phyloP scores from a whole-genome alignment of 2,888 invertebrate genomes.

The Volucella inanis region DNA sequence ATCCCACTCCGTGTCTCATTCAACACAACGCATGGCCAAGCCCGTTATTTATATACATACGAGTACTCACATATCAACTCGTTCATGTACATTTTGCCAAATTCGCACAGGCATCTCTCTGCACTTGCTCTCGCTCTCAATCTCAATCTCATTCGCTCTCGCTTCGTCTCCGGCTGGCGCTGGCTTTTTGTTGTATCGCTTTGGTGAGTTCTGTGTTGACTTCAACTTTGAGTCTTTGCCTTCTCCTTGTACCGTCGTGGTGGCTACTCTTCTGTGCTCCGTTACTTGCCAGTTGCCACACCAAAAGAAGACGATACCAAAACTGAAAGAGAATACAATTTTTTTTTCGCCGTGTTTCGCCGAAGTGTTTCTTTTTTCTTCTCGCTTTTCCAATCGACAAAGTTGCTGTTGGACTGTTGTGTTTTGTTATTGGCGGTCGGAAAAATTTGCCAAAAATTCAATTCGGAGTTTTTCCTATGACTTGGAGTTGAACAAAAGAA shows the following conservation, averaged over 20 bases:
- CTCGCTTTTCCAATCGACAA: constrained; percentile 38
- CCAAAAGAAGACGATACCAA: constrained; percentile 37
- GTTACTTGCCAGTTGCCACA: constrained; percentile 50
- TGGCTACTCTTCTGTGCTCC: constrained; percentile 42
- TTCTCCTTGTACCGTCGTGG: constrained; percentile 69
- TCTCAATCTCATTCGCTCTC: constrained; percentile 22
- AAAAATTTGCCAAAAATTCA: constrained; percentile 6
- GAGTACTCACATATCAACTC: too few species aligned
- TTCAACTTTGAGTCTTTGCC: constrained; percentile 67
- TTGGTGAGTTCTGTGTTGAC: constrained; percentile 69
- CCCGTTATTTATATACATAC: too few species aligned
- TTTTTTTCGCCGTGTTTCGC: constrained; percentile 1
- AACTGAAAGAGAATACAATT: constrained; percentile 32
- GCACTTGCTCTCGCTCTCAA: constrained; percentile 32
- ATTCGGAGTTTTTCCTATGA: constrained; percentile 5
- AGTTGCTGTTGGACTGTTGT: constrained; percentile 9
- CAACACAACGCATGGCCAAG: constrained; percentile 62
- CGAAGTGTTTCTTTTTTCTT: constrained; percentile 32
- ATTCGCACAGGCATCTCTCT: constrained; percentile 45
- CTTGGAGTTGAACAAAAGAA: constrained; percentile 14
- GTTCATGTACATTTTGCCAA: constrained; percentile 46
- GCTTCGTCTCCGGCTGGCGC: not conserved
- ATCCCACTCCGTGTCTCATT: not conserved
- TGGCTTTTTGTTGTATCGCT: constrained; percentile 35
- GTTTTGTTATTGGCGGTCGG: constrained; percentile 17